Conservation (phyloP, 2,888 invertebrate species). For the Hyalella azteca region DNA sequence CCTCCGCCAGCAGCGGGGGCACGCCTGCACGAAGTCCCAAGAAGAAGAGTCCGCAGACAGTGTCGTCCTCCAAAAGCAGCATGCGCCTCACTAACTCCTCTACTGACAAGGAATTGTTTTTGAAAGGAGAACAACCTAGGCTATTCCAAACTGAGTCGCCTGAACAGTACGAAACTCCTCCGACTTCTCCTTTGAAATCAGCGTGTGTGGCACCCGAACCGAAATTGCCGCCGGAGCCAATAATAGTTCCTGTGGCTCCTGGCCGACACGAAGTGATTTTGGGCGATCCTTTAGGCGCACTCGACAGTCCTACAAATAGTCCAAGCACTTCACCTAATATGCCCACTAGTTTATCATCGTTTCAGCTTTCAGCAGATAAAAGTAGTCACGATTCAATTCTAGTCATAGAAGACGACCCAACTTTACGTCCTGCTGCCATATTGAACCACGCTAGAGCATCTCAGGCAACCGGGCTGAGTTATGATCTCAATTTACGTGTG, state of each 20-base stretch:
- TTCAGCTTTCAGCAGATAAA: background rate
- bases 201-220: background rate
- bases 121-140: constrained; percentile 35
- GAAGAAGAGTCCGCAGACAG: background rate
- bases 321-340: background rate
- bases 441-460: constrained; percentile 2
- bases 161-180: constrained; percentile 12
- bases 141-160: constrained; percentile 33
- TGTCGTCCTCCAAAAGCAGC: background rate
- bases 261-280: constrained; percentile 31
- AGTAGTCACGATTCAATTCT: background rate
- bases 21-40: constrained; percentile 16
- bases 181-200: background rate
- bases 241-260: constrained; percentile 15
- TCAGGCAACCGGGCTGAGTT: background rate
- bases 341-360: background rate
- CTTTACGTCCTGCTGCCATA: background rate
- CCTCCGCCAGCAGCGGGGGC: background rate
- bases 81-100: background rate
- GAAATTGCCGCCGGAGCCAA: background rate
- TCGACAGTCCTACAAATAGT: constrained; percentile 7
- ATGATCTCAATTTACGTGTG: background rate
- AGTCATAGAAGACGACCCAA: constrained; percentile 12
- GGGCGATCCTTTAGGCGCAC: constrained; percentile 42
- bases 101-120: background rate